Conservation (phyloP, 2,888 invertebrate genomes). For the Acanthosepion pharaonis region DNA sequence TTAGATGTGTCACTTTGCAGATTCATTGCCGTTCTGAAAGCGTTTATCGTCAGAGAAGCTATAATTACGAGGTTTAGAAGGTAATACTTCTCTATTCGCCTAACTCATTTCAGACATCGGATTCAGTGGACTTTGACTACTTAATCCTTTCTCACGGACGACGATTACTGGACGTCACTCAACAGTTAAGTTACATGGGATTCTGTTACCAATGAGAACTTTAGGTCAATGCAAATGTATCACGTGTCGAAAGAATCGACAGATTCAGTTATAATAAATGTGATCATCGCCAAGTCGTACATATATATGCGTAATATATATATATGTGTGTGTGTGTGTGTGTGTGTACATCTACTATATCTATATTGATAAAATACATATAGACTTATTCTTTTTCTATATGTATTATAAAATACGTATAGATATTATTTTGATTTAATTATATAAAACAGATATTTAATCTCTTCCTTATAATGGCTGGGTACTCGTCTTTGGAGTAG, state of each 20-base stretch:
- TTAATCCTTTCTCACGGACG: not conserved
- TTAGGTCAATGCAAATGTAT: not conserved
- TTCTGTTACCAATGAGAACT: not conserved
- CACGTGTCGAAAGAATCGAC: not conserved
- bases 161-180: not conserved
- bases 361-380: too few relatives aligned
- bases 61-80: not conserved
- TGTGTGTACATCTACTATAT: too few relatives aligned
- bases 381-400: too few relatives aligned
- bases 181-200: not conserved
- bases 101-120: not conserved
- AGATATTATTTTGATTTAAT: too few relatives aligned
- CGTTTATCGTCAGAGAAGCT: not conserved
- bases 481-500: too few relatives aligned
- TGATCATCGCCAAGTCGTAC: not conserved
- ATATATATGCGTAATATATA: not conserved
- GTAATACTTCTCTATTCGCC: not conserved
- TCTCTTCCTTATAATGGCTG: too few relatives aligned
- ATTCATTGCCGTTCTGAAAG: not conserved
- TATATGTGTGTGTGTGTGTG: too few relatives aligned
- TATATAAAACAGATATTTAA: too few relatives aligned
- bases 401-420: too few relatives aligned
- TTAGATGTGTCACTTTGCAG: not conserved
- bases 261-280: not conserved
- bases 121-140: not conserved